Evolutionary conservation across 2,113 vertebrate genomes (phyloP).

Genomic region (Fukomys damarensis): DNA sequence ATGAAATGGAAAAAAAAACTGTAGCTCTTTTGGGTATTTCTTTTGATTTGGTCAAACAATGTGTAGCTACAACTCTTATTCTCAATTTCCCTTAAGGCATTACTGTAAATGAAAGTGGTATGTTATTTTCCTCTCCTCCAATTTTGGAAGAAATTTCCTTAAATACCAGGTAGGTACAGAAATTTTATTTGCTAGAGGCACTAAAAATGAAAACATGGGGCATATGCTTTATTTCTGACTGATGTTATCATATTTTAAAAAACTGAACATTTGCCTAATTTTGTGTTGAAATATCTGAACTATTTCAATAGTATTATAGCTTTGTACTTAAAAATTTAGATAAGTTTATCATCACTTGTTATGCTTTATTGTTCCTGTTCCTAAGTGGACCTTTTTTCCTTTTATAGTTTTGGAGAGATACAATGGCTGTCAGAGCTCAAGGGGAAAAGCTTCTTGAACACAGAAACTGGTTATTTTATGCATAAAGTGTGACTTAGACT

Average conservation of each 20-base stretch:
- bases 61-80: conserved; percentile 45
- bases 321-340: not conserved
- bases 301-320: not conserved
- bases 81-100: conserved; percentile 47
- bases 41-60: conserved; percentile 61
- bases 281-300: not conserved
- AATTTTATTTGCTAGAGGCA: conserved; percentile 61
- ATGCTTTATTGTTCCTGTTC: not conserved
- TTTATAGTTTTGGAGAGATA: not conserved
- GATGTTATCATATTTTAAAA: not conserved
- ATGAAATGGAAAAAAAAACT: conserved; percentile 63
- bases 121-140: not conserved
- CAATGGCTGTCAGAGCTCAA: not conserved
- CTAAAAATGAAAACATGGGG: not conserved
- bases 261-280: not conserved
- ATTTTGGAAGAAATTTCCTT: not conserved
- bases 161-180: not conserved
- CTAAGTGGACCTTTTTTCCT: not conserved
- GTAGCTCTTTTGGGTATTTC: conserved; percentile 43
- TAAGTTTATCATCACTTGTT: not conserved
- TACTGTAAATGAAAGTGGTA: conserved; percentile 43
- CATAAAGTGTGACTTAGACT: not conserved
- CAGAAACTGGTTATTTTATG: not conserved
- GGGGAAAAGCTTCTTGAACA: not conserved
- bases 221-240: not conserved